A percentile compares a stretch with the other conserved stretches of the same genome.
Evolutionary conservation across 92 coral and sea anemone species (phyloP).

Genomic region (Porites divaricata): DNA sequence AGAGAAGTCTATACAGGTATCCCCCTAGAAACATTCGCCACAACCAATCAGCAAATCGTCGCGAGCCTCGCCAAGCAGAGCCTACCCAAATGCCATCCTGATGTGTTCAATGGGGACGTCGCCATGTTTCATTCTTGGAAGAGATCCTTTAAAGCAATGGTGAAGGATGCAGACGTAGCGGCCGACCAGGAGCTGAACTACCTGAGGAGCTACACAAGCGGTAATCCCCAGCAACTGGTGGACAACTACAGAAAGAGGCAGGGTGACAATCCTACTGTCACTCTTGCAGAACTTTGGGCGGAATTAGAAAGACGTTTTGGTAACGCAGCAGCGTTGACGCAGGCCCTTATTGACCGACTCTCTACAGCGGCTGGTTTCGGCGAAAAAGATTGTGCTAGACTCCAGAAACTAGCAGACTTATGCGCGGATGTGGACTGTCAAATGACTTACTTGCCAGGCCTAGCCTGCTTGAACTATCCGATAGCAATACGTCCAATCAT

Average conservation of each 20-base stretch:
- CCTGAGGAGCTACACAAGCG: too few relatives aligned
- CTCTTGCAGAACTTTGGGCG: neutral
- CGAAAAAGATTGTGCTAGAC: conserved; percentile 33
- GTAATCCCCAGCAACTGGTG: too few relatives aligned
- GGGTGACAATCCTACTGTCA: conserved; percentile 32
- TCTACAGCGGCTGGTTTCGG: conserved; percentile 22
- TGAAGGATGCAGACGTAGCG: too few relatives aligned
- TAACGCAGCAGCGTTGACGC: conserved; percentile 2
- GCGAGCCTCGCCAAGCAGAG: too few relatives aligned
- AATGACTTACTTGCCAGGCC: conserved; percentile 42
- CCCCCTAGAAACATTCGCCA: too few relatives aligned
- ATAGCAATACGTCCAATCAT: conserved; percentile 47
- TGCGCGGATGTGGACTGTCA: conserved; percentile 58
- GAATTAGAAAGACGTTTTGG: neutral
- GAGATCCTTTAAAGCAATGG: too few relatives aligned
- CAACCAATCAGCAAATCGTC: too few relatives aligned
- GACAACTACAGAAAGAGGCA: neutral
- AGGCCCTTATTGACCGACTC: neutral
- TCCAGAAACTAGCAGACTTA: conserved; percentile 46
- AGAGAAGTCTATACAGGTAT: too few relatives aligned
- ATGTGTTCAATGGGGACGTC: too few relatives aligned
- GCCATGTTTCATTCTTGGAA: too few relatives aligned
- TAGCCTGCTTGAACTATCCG: conserved; percentile 62
- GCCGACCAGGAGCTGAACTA: too few relatives aligned
- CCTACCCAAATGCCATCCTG: too few relatives aligned